Evolutionary conservation across 1,140 invertebrate genomes (phyloP).

Genomic region (Tetramorium alpestre): DNA sequence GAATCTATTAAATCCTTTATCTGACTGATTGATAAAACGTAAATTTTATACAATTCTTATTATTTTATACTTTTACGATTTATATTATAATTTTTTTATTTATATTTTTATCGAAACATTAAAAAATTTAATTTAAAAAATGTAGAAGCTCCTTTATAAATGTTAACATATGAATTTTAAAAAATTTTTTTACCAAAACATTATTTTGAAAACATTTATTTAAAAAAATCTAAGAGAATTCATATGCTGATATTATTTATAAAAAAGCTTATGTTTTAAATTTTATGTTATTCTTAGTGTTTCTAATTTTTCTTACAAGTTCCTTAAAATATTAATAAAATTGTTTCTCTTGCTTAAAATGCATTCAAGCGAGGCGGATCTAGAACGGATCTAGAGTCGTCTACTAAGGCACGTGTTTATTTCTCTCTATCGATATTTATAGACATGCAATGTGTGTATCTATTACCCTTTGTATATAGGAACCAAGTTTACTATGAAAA

Average conservation of each 20-base stretch:
- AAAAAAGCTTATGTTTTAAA: background rate
- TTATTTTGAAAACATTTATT: too few relatives aligned
- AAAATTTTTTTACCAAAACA: too few relatives aligned
- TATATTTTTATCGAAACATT: background rate
- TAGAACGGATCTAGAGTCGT: slow-evolving; percentile 6
- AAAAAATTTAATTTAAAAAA: too few relatives aligned
- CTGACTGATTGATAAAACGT: background rate
- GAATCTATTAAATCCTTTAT: background rate
- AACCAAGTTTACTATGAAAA: slow-evolving; percentile 27
- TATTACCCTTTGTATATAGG: slow-evolving; percentile 11
- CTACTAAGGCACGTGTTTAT: slow-evolving; percentile 11
- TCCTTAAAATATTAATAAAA: background rate
- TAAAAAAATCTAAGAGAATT: too few relatives aligned
- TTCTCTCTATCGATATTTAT: slow-evolving; percentile 43
- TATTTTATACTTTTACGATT: background rate
- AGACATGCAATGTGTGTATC: slow-evolving; percentile 19
- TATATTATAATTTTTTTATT: slow-evolving; percentile 9
- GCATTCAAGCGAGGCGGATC: background rate
- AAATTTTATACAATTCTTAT: background rate
- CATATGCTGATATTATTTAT: too few relatives aligned
- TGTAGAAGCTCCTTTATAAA: too few relatives aligned
- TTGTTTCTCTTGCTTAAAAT: background rate
- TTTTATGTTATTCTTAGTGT: background rate
- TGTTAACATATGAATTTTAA: too few relatives aligned
- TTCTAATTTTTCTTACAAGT: background rate